phyloP scores from a whole-genome alignment of 2,113 vertebrate genomes.

The Barbus barbus region DNA sequence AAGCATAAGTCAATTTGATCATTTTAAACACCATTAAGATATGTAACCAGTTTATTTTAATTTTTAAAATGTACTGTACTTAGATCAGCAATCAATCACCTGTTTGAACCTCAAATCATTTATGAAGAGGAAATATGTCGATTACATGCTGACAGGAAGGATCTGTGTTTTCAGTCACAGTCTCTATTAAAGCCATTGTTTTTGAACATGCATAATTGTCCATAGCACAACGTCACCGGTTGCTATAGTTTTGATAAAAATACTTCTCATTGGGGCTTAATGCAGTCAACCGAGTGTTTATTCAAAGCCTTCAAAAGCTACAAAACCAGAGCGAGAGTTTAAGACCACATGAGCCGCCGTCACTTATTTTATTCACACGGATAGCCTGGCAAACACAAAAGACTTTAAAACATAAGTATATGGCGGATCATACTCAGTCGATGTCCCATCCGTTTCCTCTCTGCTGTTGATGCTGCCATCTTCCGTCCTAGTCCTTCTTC shows the following conservation, averaged over 20 bases:
- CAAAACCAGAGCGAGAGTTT: conserved; percentile 28
- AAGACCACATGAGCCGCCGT: neutral
- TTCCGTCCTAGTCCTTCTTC: conserved; percentile 42
- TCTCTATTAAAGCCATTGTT: neutral
- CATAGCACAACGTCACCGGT: conserved; percentile 1
- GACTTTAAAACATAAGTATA: conserved; percentile 16
- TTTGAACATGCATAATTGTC: conserved; percentile 18
- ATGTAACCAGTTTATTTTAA: no score
- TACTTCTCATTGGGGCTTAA: conserved; percentile 32
- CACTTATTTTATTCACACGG: conserved; percentile 1
- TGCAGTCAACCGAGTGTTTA: conserved; percentile 24
- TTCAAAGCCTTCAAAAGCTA: conserved; percentile 24
- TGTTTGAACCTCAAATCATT: neutral
- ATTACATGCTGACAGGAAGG: neutral
- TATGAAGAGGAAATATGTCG: neutral
- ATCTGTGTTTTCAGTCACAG: neutral
- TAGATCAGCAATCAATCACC: no score
- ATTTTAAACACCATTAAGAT: neutral
- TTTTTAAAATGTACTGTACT: no score
- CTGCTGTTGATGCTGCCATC: neutral
- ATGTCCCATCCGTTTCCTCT: conserved; percentile 14
- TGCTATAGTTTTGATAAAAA: conserved; percentile 38
- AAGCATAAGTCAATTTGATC: neutral
- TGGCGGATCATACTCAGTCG: neutral
- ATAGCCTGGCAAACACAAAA: neutral